Conservation (phyloP, 2,113 vertebrate species). For the Sinosuthora webbiana region DNA sequence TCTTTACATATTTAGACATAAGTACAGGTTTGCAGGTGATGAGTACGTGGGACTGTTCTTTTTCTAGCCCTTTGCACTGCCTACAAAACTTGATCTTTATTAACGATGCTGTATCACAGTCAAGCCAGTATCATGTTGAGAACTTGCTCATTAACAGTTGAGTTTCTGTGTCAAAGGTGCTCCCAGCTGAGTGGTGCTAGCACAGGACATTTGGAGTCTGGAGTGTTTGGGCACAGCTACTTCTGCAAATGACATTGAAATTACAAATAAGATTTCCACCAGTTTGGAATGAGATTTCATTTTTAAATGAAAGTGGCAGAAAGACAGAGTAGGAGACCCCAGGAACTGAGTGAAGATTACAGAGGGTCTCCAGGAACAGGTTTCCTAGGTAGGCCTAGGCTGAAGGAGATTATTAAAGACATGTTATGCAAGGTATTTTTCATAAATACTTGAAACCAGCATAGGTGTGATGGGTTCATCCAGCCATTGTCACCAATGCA, state of each 20-base stretch:
- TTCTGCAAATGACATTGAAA: neutral
- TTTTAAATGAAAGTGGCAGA: neutral
- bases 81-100: neutral
- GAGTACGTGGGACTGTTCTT: neutral
- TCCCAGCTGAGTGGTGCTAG: neutral
- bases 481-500: neutral
- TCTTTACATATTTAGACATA: neutral
- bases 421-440: neutral
- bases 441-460: neutral
- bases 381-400: neutral
- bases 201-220: neutral
- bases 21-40: slow-evolving; percentile 9
- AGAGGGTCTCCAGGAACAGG: neutral
- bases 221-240: neutral
- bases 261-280: neutral
- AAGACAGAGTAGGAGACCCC: neutral
- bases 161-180: neutral
- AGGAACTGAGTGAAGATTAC: neutral
- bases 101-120: neutral
- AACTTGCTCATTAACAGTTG: neutral
- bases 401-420: neutral
- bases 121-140: neutral
- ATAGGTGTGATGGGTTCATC: neutral
- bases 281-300: neutral
- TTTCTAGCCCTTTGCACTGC: neutral